Evolutionary conservation across 37 sponge, comb jelly and placozoan species (phyloP).

Genomic region (Geodia barretti): DNA sequence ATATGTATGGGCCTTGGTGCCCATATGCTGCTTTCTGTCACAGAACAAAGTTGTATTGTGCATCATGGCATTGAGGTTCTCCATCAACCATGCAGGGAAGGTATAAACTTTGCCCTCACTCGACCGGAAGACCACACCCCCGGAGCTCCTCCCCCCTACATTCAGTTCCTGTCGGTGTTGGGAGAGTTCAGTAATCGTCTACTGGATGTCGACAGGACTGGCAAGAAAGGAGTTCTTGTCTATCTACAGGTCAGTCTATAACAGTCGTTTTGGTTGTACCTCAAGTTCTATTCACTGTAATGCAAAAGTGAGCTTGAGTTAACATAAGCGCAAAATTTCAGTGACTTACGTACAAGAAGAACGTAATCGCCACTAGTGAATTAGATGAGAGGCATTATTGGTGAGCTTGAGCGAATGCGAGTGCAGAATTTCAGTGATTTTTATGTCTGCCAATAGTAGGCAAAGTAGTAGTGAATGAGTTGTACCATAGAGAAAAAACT

Average conservation of each 20-base stretch:
- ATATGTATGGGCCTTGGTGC: too few relatives aligned
- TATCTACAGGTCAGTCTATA: slow-evolving; percentile 33
- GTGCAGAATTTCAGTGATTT: not conserved
- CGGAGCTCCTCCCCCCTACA: slow-evolving; percentile 41
- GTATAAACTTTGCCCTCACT: slow-evolving; percentile 63
- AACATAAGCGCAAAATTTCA: too few relatives aligned
- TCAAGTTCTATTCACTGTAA: slow-evolving; percentile 7
- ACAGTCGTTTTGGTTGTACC: not conserved
- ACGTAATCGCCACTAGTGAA: not conserved
- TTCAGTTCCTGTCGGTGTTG: slow-evolving; percentile 85
- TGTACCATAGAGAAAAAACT: too few relatives aligned
- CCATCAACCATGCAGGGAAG: slow-evolving; percentile 42
- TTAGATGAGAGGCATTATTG: too few relatives aligned
- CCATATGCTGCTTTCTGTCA: too few relatives aligned
- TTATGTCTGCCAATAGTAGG: not conserved
- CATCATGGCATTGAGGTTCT: not conserved
- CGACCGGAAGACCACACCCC: not conserved
- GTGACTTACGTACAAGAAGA: not conserved
- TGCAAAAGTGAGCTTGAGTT: too few relatives aligned
- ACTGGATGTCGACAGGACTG: slow-evolving; percentile 82
- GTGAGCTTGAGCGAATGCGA: not conserved
- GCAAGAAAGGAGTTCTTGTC: slow-evolving; percentile 69
- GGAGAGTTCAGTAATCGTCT: slow-evolving; percentile 85
- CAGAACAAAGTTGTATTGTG: not conserved
- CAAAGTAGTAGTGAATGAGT: not conserved